Conservation (phyloP, 2,888 invertebrate species). For the Hypena proboscidalis region DNA sequence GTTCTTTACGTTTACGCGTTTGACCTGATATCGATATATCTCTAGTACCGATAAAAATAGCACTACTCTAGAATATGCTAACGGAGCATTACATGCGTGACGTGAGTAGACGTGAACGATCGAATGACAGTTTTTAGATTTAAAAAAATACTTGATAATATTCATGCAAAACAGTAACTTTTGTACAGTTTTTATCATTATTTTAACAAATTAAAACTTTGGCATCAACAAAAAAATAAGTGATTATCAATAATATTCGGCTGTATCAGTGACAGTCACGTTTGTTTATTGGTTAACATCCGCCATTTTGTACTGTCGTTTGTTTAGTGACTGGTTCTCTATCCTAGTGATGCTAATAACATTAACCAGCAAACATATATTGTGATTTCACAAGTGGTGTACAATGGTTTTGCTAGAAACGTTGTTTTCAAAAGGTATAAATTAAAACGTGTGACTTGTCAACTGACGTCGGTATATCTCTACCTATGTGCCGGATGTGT, state of each 20-base stretch:
- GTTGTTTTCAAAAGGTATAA: constrained; percentile 69
- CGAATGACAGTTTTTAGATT: constrained; percentile 78
- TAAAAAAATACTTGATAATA: constrained; percentile 71
- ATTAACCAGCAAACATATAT: constrained; percentile 69
- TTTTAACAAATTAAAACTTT: constrained; percentile 56
- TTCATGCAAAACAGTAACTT: constrained; percentile 67
- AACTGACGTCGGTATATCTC: constrained; percentile 76
- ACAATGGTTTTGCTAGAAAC: constrained; percentile 81
- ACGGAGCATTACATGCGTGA: constrained; percentile 54
- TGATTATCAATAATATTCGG: constrained; percentile 53
- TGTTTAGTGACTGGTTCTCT: constrained; percentile 82
- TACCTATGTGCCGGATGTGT: constrained; percentile 84
- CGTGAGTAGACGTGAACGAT: constrained; percentile 73
- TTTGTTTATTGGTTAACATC: constrained; percentile 85
- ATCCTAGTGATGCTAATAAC: constrained; percentile 75
- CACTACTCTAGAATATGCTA: constrained; percentile 24
- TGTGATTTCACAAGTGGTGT: constrained; percentile 73
- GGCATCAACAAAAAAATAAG: constrained; percentile 57
- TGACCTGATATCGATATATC: constrained; percentile 26
- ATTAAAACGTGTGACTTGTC: constrained; percentile 79
- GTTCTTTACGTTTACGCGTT: constrained; percentile 5
- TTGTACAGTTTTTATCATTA: constrained; percentile 74
- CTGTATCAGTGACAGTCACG: constrained; percentile 76
- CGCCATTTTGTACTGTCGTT: constrained; percentile 86
- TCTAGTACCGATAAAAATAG: constrained; percentile 43